Base-by-base conservation (phyloP, 2,888 invertebrate species). In the Amphimallon solstitiale region DNA sequence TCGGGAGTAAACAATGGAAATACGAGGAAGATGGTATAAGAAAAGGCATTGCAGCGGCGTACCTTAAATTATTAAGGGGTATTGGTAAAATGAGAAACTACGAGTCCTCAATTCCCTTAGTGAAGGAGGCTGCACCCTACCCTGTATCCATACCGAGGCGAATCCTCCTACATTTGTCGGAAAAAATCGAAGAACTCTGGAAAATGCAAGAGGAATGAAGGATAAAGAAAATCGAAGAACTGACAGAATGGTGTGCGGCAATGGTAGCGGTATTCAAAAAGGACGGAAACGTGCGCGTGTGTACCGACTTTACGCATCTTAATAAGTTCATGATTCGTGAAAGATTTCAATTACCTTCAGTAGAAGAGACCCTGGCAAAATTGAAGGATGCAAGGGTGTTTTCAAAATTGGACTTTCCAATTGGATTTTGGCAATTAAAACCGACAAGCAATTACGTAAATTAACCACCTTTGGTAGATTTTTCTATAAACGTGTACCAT, bases 211-310 rank as follows among this genome's bases (percentile, higher is more conserved):
- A n/a, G n/a, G n/a, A n/a, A n/a, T n/a, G n/a, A n/a, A n/a, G n/a
- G n/a, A n/a, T n/a, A n/a, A n/a, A n/a, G n/a, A n/a, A n/a, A n/a
- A n/a, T n/a, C n/a, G n/a, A n/a, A n/a, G n/a, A n/a, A n/a, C n/a
- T n/a, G n/a, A 79, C 78, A 4, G 75, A 73, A 1, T 80, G 78
- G 78, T 79, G 78, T 63, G 72, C 76, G 5, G 75, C 76, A 0
- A 76, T 80, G 62, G 80, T 81, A 1, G 73, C 77, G 2, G 77
- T 75, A 0, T 71, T 14, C n/a, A 51, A 70, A 4, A 70, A 65
- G 19, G 62, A 49, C 10, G 59, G 46, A 2, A 59, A 66, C 21
- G 63, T 78, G 10, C 37, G 76, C 10, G 19, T 78, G 9, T 78
- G 76, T 60, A 51, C 51, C 6, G 51, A 51, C 23, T 51, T 34